Evolutionary conservation across 64 coral and sea anemone species (phyloP), one percentile per base, ranked within the genome.

Genomic region (Montipora foliosa): DNA sequence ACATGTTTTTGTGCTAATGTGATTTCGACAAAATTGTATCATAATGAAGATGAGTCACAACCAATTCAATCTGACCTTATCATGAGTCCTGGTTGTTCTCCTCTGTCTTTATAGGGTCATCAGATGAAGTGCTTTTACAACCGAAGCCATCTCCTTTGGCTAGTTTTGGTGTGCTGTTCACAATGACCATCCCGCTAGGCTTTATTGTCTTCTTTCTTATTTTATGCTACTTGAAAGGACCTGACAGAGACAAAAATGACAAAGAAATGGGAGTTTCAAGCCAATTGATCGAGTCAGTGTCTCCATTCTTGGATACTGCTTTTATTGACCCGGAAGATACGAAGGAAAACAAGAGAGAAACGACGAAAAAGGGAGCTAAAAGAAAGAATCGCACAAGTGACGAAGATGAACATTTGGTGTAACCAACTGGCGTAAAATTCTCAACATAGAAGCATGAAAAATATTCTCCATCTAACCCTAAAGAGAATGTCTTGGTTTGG

Each of bases 161-260:
- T 10, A 84, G 44, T 16, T 62, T 82, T 44, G 82, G 82, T 45
- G 82, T 84, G 14, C 82, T 84, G 16, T 84, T 84, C 29, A 84
- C 82, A 13, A 84, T 84, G 82, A 62, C 82, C 6, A 84, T 84
- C 6, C 82, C 82, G 8, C 59, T 84, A 3, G 68, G 64, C 12
- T 84, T 68, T 61, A 84, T 84, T 49, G 82, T 84, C 12, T 84
- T 62, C 46, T 84, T 84, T 13, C 82, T 84, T 15, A 67, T 84
- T 6, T 48, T 84, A 5, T 84, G 82, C 6, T 84, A 84, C 45
- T 48, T 84, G 11, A 84, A 84, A 19, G 82, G 82, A 44, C 61
- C 82, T 70, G 82, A 62, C 16, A 68, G 62, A 70, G 82, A 84
- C 0, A 84, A 84, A 45, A 84, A 5, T 64, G 76, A 49, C 14